Base-by-base conservation (phyloP, 92 coral and sea anemone species). In the Parazoanthus darwini region DNA sequence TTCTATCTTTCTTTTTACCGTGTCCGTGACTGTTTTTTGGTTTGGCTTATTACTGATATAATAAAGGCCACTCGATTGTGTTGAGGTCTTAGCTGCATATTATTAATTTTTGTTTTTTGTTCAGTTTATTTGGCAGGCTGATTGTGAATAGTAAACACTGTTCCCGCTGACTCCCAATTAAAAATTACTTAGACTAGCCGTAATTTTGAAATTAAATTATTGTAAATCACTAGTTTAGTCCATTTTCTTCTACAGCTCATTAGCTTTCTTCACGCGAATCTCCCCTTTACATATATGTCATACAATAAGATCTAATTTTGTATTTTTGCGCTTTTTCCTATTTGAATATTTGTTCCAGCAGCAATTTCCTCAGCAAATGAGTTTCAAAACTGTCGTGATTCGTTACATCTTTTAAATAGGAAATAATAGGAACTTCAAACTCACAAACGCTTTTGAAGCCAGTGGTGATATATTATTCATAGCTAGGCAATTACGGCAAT, bases 161-260 rank as follows among this genome's bases (percentile, higher is more conserved):
- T 11, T 11, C 77, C 80, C 54, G 26, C 80, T 20, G 80, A 4
- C 46, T 20, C 51, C 42, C 51, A 76, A 76, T 76, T 76, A 76
- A 39, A 39, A 76, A 16, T 23, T 20, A 81, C 74, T 26, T 81
- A 20, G 29, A 15, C 67, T 58, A 81, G 63, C 63, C 43, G 85
- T 66, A 81, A 81, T 56, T 59, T 33, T 50, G 33, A 81, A 81
- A 81, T 81, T 63, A 81, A 81, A 81, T 56, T 81, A 81, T 37
- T 18, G 25, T 35, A 37, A 81, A 33, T 81, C 46, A 58, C 63
- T 35, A 58, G 71, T 81, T 56, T 15, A 66, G 39, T 81, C 18
- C 73, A 81, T 35, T 81, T 56, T 73, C 18, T 48, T 35, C 33
- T 9, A 63, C 85, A 58, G 18, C 67, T 81, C 71, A 81, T 81